Percentiles rank a stretch among this genome's conserved stretches.
These are phyloP conservation scores for Dryomyza anilis DNA, from an alignment of 2,888 invertebrate species.

Conservation along the genomic window DNA sequence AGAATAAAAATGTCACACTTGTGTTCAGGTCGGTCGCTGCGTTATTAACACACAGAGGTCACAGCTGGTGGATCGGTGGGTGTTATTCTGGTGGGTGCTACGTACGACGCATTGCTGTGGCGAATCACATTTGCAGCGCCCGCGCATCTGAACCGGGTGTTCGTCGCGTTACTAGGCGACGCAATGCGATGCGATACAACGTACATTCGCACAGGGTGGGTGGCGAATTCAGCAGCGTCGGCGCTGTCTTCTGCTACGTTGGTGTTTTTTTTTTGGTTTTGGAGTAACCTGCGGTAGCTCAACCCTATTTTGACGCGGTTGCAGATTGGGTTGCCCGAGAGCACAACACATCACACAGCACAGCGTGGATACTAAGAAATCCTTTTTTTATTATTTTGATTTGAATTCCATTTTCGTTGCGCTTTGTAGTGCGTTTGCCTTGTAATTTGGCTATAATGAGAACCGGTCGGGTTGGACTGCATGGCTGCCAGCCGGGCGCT, in stretches of 20 bases:
- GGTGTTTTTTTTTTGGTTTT: constrained; percentile 15
- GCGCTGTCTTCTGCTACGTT: not conserved
- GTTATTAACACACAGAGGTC: constrained; percentile 24
- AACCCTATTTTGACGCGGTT: constrained; percentile 27
- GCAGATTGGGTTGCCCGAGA: constrained; percentile 10
- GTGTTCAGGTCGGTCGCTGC: constrained; percentile 1
- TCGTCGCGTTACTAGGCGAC: not conserved
- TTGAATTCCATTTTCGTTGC: constrained; percentile 14
- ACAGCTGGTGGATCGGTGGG: constrained; percentile 23
- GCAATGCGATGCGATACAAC: not conserved
- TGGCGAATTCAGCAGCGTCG: not conserved
- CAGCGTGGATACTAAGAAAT: constrained; percentile 6
- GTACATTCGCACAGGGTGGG: not conserved
- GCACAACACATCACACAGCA: not conserved
- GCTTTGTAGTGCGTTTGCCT: constrained; percentile 20
- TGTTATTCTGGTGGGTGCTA: not conserved
- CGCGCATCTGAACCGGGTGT: not conserved
- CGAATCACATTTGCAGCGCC: constrained; percentile 7
- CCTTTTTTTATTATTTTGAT: constrained; percentile 29
- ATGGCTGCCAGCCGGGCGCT: too few relatives aligned
- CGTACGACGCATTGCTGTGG: not conserved
- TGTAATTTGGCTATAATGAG: constrained; percentile 15
- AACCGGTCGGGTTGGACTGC: not conserved
- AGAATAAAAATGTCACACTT: constrained; percentile 18
- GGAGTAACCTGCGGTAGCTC: constrained; percentile 35